These are phyloP conservation scores for Drosophila multiciliata DNA, from an alignment of 2,888 invertebrate species.

Conservation along the genomic window DNA sequence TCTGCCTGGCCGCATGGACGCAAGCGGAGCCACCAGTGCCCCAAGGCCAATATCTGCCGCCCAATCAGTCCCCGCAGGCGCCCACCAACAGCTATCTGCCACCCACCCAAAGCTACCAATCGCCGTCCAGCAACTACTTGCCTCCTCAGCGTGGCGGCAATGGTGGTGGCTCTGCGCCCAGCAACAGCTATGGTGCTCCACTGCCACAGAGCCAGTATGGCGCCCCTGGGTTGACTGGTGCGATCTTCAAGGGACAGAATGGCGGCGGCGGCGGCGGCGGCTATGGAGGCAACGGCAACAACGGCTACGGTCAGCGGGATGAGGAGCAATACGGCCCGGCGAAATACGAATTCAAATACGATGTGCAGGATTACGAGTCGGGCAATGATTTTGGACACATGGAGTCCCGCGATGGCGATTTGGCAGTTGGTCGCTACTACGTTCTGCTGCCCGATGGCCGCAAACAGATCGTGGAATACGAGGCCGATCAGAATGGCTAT, in stretches of 20 bases:
- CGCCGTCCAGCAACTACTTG: slow-evolving; percentile 85
- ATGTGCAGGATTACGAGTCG: slow-evolving; percentile 88
- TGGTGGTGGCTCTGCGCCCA: slow-evolving; percentile 65
- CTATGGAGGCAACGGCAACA: slow-evolving; percentile 56
- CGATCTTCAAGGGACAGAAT: slow-evolving; percentile 85
- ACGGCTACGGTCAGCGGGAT: slow-evolving; percentile 70
- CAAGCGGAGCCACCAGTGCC: slow-evolving; percentile 84
- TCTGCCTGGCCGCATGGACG: slow-evolving; percentile 80
- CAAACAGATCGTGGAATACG: slow-evolving; percentile 89
- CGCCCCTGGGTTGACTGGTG: slow-evolving; percentile 86
- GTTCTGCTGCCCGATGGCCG: slow-evolving; percentile 89
- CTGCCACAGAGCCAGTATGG: slow-evolving; percentile 86
- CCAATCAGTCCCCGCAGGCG: slow-evolving; percentile 84
- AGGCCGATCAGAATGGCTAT: slow-evolving; percentile 89
- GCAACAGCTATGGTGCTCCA: slow-evolving; percentile 75
- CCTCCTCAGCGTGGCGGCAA: slow-evolving; percentile 81
- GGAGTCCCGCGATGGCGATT: slow-evolving; percentile 88
- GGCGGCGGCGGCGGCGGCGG: slow-evolving; percentile 56
- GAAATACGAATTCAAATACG: slow-evolving; percentile 89
- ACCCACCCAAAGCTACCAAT: slow-evolving; percentile 83
- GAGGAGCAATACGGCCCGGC: slow-evolving; percentile 87
- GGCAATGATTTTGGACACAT: slow-evolving; percentile 89
- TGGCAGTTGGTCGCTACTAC: slow-evolving; percentile 88
- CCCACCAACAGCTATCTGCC: slow-evolving; percentile 85
- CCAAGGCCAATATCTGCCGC: slow-evolving; percentile 84